Evolutionary conservation across 2,797 vertebrate genomes (phyloP), one percentile per base, ranked within the genome.

Genomic region (Novumbra hubbsi): DNA sequence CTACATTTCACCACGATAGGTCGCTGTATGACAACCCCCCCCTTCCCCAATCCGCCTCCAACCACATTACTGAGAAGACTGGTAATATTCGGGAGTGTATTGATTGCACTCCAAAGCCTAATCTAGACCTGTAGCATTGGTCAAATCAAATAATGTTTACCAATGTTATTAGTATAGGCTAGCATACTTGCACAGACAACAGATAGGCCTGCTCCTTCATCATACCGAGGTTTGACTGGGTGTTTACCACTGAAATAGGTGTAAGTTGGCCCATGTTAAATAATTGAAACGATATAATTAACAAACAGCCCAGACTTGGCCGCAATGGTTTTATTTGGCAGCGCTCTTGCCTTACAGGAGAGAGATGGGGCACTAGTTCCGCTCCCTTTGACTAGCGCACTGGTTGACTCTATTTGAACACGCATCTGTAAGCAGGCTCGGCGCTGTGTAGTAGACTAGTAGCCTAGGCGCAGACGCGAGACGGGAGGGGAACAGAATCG

Each of bases 11-110:
- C 55, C 89, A 2, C 72, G 8, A 24, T 0, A 24, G 66, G 89
- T 84, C 88, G 70, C 77, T 86, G 76, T 81, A 72, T 66, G 1
- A 19, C 28, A 4, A 27, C 41, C 5, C 63, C 7, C 52, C 3
- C 38, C 24, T n/a, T n/a, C 19, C 30, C 57, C 70, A 48, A 70
- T 16, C 3, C 78, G 12, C 78, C 76, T 79, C 72, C 68, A 75
- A 60, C 62, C 55, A 50, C 16, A 80, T 19, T 86, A 85, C 88
- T 91, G 89, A 87, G 83, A 74, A 71, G 84, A 88, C 83, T 90
- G 66, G 91, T 85, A 71, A 77, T 50, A 49, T 85, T 85, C 87
- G 73, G 74, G 52, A 72, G 66, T 38, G 19, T 55, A 32, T 71
- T 74, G 73, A 78, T 75, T 86, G 79, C n/a, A 11, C 21, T 21